A percentile compares a stretch with the other conserved stretches of the same genome.
Evolutionary conservation across 1,140 invertebrate genomes (phyloP).

Genomic region (Drosophila parvula): DNA sequence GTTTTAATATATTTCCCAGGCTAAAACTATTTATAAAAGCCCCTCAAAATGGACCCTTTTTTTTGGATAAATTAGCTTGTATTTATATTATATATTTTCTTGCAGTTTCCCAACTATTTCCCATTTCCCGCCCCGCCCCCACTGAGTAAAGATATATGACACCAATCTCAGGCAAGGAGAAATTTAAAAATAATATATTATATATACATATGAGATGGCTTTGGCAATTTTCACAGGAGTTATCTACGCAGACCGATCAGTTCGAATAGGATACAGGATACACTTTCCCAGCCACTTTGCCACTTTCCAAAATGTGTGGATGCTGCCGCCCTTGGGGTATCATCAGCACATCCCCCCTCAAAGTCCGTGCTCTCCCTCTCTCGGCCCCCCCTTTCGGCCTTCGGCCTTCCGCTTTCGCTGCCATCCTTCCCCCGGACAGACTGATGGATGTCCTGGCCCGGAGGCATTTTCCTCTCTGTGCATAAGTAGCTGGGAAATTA

Average conservation of each 20-base stretch:
- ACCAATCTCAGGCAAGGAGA: constrained; percentile 1
- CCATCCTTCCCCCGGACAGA: constrained; percentile 4
- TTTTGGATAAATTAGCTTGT: constrained; percentile 1
- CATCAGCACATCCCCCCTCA: not conserved
- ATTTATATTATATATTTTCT: no score
- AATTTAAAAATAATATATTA: constrained; percentile 27
- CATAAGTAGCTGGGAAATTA: constrained; percentile 81
- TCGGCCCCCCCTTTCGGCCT: no score
- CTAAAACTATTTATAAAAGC: not conserved
- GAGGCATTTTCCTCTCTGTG: constrained; percentile 55
- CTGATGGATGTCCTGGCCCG: constrained; percentile 56
- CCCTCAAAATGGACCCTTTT: not conserved
- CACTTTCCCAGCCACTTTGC: constrained; percentile 5
- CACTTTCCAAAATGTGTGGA: constrained; percentile 4
- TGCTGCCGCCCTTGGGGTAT: constrained; percentile 18
- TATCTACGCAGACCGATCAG: constrained; percentile 35
- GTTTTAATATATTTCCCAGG: not conserved
- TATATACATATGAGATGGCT: not conserved
- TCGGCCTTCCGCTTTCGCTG: not conserved
- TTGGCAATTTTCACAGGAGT: constrained; percentile 25
- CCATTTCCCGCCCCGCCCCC: not conserved
- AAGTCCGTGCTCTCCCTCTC: not conserved
- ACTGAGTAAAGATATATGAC: constrained; percentile 18
- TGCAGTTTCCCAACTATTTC: not conserved
- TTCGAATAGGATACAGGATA: constrained; percentile 14